Percentiles rank a stretch among this genome's conserved stretches.
Evolutionary conservation across 2,113 vertebrate genomes (phyloP).

Genomic region (Nicator chloris): DNA sequence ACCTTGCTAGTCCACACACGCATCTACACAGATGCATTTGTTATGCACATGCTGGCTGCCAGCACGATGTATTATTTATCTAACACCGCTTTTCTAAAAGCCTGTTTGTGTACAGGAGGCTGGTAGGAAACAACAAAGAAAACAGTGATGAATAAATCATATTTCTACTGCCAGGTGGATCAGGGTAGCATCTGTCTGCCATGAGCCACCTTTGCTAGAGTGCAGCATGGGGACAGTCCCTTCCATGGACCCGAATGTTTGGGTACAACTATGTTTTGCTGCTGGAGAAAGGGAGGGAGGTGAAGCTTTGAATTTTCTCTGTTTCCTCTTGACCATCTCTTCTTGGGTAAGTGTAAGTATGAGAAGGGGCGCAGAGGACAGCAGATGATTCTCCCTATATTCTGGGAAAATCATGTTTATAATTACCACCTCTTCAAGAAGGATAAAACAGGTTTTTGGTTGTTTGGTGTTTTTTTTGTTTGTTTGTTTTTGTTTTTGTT

Average conservation of each 20-base stretch:
- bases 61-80: background rate
- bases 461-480: background rate
- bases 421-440: background rate
- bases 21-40: background rate
- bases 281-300: background rate
- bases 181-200: background rate
- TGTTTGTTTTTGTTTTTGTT: background rate
- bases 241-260: background rate
- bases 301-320: background rate
- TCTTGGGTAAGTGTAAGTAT: background rate
- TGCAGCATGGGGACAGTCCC: fast-evolving
- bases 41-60: background rate
- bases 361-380: background rate
- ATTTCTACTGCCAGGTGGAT: background rate
- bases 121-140: constrained; percentile 5
- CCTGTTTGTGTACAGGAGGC: background rate
- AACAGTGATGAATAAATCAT: constrained; percentile 34
- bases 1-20: fast-evolving
- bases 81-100: background rate
- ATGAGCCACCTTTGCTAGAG: background rate
- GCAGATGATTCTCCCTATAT: fast-evolving
- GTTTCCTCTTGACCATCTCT: background rate
- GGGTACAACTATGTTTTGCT: background rate
- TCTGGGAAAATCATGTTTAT: background rate
- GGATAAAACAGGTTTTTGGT: background rate